Conservation (phyloP, 1,140 invertebrate genomes). For the Cryptotermes secundus region DNA sequence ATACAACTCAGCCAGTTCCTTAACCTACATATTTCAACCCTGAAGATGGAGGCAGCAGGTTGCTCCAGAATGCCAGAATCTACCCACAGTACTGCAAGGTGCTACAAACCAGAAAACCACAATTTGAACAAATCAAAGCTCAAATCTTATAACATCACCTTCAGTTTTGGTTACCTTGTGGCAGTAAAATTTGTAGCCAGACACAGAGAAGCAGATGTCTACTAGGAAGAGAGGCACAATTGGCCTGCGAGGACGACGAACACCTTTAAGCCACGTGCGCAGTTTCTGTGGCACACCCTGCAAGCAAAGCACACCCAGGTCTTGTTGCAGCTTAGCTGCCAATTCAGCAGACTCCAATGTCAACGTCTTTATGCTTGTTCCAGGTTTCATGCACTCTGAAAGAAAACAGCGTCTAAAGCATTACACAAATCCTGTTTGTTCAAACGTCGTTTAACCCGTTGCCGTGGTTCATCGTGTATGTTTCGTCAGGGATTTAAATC, state of each 20-base stretch:
- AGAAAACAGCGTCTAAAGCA: background rate
- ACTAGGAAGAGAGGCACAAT: constrained; percentile 42
- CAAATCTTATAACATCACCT: too few relatives aligned
- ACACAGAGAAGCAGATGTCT: constrained; percentile 52
- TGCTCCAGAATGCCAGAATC: too few relatives aligned
- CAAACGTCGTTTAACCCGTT: too few relatives aligned
- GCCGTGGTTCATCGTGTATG: too few relatives aligned
- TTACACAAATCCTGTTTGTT: too few relatives aligned
- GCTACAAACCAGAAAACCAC: too few relatives aligned
- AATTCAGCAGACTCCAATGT: constrained; percentile 44
- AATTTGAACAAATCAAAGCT: too few relatives aligned
- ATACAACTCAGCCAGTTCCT: too few relatives aligned
- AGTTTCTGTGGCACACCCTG: constrained; percentile 48
- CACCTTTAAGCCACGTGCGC: constrained; percentile 40
- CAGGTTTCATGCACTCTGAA: constrained; percentile 47
- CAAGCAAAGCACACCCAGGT: constrained; percentile 49
- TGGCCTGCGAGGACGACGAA: constrained; percentile 48
- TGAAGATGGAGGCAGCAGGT: too few relatives aligned
- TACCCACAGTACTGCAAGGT: too few relatives aligned
- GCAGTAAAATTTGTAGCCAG: constrained; percentile 50
- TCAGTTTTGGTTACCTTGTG: constrained; percentile 49
- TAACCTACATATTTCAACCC: too few relatives aligned
- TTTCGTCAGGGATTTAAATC: too few relatives aligned
- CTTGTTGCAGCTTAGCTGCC: constrained; percentile 43
- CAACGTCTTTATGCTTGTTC: constrained; percentile 47